Conservation (phyloP, 1,140 invertebrate species). For the Hyphantria cunea region DNA sequence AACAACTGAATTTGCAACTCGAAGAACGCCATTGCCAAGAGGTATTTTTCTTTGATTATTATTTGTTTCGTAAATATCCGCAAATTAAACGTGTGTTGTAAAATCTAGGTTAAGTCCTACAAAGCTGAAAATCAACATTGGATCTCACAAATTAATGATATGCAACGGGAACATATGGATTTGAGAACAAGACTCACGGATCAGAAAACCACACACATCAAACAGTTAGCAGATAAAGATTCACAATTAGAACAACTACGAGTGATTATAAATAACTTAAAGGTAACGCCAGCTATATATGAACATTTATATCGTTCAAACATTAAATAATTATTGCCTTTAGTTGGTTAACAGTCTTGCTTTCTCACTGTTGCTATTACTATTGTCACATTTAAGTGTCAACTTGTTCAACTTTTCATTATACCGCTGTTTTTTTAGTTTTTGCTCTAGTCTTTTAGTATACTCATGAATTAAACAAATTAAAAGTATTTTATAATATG, state of each 20-base stretch:
- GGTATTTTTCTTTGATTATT: conserved; percentile 36
- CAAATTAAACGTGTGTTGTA: too few species aligned
- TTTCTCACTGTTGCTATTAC: too few species aligned
- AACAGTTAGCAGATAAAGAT: conserved; percentile 71
- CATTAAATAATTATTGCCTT: too few species aligned
- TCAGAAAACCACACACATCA: conserved; percentile 61
- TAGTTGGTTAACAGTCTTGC: too few species aligned
- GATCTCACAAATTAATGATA: conserved; percentile 66
- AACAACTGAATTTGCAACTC: conserved; percentile 67
- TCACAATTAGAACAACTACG: conserved; percentile 70
- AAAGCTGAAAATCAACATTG: conserved; percentile 76
- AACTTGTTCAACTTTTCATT: too few species aligned
- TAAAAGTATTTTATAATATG: too few species aligned
- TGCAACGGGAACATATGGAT: conserved; percentile 63
- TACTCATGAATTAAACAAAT: too few species aligned
- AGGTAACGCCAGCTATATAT: conserved; percentile 46
- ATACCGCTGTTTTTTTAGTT: too few species aligned
- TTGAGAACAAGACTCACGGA: conserved; percentile 63
- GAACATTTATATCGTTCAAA: too few species aligned
- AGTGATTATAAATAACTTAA: conserved; percentile 65
- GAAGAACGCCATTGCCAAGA: conserved; percentile 72
- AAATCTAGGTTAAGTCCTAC: conserved; percentile 70
- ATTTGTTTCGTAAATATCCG: too few species aligned
- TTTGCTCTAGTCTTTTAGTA: too few species aligned
- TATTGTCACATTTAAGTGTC: too few species aligned